Evolutionary conservation across 2,797 vertebrate species (phyloP).

Genomic region (Bovichtus diacanthus): DNA sequence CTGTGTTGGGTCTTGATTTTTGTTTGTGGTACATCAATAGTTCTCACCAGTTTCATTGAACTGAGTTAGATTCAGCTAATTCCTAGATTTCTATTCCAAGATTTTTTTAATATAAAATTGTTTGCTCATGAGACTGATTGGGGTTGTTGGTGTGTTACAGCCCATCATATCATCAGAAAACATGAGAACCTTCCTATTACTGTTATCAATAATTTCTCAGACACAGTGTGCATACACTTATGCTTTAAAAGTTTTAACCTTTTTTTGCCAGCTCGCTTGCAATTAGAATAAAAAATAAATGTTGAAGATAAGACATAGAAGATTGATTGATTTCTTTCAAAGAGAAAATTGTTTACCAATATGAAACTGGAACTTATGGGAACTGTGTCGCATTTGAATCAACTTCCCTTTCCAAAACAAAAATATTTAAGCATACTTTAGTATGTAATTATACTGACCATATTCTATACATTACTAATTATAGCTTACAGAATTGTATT

Average conservation of each 20-base stretch:
- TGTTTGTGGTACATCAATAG: not conserved
- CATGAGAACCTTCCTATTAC: slow-evolving; percentile 25
- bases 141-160: slow-evolving; percentile 10
- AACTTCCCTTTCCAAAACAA: not conserved
- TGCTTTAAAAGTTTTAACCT: not conserved
- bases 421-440: not conserved
- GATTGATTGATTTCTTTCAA: slow-evolving; percentile 18
- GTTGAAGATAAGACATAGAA: not conserved
- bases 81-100: slow-evolving; percentile 7
- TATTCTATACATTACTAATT: slow-evolving; percentile 2
- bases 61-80: slow-evolving; percentile 29
- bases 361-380: not conserved
- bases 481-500: slow-evolving; percentile 17
- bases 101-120: slow-evolving; percentile 9
- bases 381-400: slow-evolving; percentile 3
- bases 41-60: slow-evolving; percentile 34
- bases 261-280: slow-evolving; percentile 5
- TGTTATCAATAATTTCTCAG: slow-evolving; percentile 18
- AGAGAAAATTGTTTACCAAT: slow-evolving; percentile 1
- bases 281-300: not conserved
- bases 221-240: not conserved
- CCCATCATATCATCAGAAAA: slow-evolving; percentile 42
- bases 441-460: not conserved
- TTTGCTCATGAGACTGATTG: slow-evolving; percentile 23
- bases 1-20: slow-evolving; percentile 12